These are phyloP conservation scores for Apeltes quadracus DNA, from an alignment of 2,113 vertebrate genomes.

Conservation along the genomic window DNA sequence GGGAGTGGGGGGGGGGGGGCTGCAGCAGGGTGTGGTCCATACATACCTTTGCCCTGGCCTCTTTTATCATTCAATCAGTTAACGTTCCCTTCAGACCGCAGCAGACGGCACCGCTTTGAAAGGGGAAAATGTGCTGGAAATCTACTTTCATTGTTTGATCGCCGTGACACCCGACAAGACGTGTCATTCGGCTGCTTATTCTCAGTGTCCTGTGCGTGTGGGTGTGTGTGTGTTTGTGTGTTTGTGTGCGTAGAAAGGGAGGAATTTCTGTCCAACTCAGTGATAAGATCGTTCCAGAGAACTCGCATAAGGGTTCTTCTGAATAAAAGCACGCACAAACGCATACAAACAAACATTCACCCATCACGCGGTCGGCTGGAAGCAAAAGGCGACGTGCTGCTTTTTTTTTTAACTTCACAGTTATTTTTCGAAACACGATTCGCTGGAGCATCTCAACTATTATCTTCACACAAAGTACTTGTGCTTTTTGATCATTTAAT, in stretches of 20 bases:
- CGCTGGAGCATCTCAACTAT: background rate
- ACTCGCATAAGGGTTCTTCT: constrained; percentile 71
- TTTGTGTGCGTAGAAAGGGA: constrained; percentile 33
- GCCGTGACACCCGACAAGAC: constrained; percentile 41
- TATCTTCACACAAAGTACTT: background rate
- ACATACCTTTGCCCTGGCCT: constrained; percentile 72
- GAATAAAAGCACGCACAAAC: constrained; percentile 40
- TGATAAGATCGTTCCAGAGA: constrained; percentile 74
- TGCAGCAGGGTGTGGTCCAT: constrained; percentile 70
- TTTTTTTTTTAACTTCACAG: background rate
- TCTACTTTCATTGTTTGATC: constrained; percentile 35
- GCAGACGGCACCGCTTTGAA: constrained; percentile 56
- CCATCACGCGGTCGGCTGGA: constrained; percentile 37
- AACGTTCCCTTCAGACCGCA: constrained; percentile 64
- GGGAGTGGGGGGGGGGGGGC: background rate
- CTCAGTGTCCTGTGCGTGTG: constrained; percentile 15
- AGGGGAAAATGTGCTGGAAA: constrained; percentile 53
- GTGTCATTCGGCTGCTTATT: constrained; percentile 54
- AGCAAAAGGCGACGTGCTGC: background rate
- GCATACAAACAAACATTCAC: constrained; percentile 22
- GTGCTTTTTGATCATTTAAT: background rate
- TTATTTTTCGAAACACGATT: background rate
- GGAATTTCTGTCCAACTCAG: constrained; percentile 67
- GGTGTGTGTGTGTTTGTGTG: constrained; percentile 10
- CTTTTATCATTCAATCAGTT: constrained; percentile 74